These are phyloP conservation scores for Morone chrysops DNA, from an alignment of 2,113 vertebrate species.

Conservation along the genomic window DNA sequence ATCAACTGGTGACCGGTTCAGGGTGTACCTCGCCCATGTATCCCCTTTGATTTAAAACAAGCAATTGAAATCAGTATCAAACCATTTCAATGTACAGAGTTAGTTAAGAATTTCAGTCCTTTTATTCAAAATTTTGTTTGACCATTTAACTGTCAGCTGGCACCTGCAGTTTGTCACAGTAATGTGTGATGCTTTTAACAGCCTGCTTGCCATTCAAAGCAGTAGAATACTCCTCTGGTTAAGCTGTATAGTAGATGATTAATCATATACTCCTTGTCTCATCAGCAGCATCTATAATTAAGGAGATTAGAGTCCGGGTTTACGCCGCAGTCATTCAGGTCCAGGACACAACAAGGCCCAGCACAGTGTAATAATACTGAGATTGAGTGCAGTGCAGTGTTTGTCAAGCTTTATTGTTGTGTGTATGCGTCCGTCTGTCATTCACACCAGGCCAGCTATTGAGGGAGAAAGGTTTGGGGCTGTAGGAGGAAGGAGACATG, in stretches of 20 bases:
- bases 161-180: not conserved
- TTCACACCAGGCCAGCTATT: constrained; percentile 23
- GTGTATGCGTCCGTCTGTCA: not conserved
- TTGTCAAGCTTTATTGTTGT: constrained; percentile 12
- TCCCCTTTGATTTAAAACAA: no score
- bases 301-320: constrained; percentile 45
- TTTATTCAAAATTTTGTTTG: constrained; percentile 3
- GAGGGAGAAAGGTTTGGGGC: constrained; percentile 16
- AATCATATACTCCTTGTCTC: constrained; percentile 50
- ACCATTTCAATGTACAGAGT: no score
- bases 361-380: not conserved
- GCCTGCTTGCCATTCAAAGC: constrained; percentile 21
- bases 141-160: not conserved
- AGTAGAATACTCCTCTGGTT: constrained; percentile 24
- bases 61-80: no score
- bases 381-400: not conserved
- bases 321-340: constrained; percentile 36
- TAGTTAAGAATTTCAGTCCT: not conserved
- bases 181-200: not conserved
- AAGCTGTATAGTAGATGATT: constrained; percentile 48
- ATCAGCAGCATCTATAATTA: constrained; percentile 64
- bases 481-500: constrained; percentile 24
- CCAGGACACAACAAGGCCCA: constrained; percentile 5
- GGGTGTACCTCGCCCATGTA: no score
- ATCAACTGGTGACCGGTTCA: no score